Base-by-base conservation (phyloP, 2,888 invertebrate species). In the Drosophila melanosoma region DNA sequence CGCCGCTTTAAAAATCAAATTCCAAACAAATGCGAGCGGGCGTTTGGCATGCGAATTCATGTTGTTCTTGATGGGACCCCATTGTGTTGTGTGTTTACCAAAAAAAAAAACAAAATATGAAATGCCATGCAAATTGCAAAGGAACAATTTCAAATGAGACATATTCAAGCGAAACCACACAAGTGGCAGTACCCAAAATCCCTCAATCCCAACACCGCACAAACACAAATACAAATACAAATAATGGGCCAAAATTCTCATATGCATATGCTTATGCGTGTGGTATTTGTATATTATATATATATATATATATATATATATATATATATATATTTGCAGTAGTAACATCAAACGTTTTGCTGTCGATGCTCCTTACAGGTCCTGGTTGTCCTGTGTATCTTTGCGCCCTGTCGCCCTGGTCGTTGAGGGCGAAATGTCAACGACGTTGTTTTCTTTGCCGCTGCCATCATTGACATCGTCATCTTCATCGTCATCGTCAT, bases 111-210 rank as follows among this genome's bases (percentile, higher is more conserved):
- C 69, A 60, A 70, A 70, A 5, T 15, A 42, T 23, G 23, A 45
- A 8, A 56, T 80, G 63, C 68, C 81, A 80, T 71, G 86, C 83
- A 81, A 83, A 88, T 83, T 78, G 81, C 86, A 78, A 69, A 69
- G 77, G 82, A 84, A 87, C 83, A 89, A 84, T 89, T 87, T 84
- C 72, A 85, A 89, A 85, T 89, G 89, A 89, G 85, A 85, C 85
- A 85, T 85, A 84, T 87, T 87, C 79, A 78, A 63, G 38, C 67
- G 69, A 63, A 77, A 77, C 66, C 74, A 23, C 78, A 81, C 58
- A 73, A 87, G 84, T 69, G 69, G 36, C 38, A 38, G 66, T 71
- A 29, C 40, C 60, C 48, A 33, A 80, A 77, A 76, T 62, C 54
- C 38, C 53, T 56, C 60, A 67, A 61, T 32, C 40, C 48, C 72